Percentiles rank a stretch among this genome's conserved stretches.
These are phyloP conservation scores for Sebastes vulpes DNA, from an alignment of 2,797 vertebrate species.

Conservation along the genomic window DNA sequence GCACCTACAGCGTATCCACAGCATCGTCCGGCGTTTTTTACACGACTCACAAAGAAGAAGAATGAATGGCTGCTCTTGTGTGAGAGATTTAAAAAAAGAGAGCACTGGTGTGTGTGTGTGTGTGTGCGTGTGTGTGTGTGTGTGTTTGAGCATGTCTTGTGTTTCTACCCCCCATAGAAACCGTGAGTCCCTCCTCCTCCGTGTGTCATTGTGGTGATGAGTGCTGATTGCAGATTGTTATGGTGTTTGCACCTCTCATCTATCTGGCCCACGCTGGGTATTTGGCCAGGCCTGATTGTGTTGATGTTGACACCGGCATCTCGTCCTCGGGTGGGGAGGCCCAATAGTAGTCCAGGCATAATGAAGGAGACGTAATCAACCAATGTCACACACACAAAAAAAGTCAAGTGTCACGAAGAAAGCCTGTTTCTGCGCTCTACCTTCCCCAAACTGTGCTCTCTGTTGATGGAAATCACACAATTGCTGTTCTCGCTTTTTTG, in stretches of 20 bases:
- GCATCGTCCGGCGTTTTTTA: constrained; percentile 11
- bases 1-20: constrained; percentile 47
- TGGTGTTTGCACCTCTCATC: constrained; percentile 87
- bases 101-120: background rate
- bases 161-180: constrained; percentile 55
- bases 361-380: constrained; percentile 87
- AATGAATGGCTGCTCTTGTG: constrained; percentile 61
- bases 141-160: constrained; percentile 24
- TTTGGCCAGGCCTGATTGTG: constrained; percentile 90
- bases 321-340: constrained; percentile 77
- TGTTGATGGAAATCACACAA: constrained; percentile 63
- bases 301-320: constrained; percentile 83
- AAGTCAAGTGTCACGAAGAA: constrained; percentile 70
- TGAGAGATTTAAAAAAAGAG: constrained; percentile 52
- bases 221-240: constrained; percentile 90
- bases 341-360: constrained; percentile 77
- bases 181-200: constrained; percentile 54
- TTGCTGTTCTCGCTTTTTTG: constrained; percentile 30
- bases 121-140: background rate
- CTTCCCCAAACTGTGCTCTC: constrained; percentile 39
- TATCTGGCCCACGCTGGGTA: constrained; percentile 85
- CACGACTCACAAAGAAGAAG: constrained; percentile 46
- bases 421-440: constrained; percentile 48
- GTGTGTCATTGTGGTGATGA: constrained; percentile 86
- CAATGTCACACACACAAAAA: constrained; percentile 64